Conservation (phyloP, 2,113 vertebrate species). For the Taxidea taxus region DNA sequence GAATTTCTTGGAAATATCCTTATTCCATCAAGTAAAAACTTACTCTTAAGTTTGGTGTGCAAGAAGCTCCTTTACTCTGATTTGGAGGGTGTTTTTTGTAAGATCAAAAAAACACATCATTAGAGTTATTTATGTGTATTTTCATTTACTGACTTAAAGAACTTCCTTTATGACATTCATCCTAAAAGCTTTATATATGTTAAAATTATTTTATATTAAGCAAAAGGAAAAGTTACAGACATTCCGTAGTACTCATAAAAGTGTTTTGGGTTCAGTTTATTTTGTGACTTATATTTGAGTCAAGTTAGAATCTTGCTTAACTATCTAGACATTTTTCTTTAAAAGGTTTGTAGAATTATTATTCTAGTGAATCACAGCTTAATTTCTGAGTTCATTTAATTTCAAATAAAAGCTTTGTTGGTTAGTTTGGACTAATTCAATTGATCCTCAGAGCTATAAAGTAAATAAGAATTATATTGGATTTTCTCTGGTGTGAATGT, state of each 20-base stretch:
- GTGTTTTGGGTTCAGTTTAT: background rate
- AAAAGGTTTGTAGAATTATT: background rate
- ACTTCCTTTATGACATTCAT: background rate
- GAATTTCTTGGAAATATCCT: background rate
- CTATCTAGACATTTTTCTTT: background rate
- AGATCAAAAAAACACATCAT: background rate
- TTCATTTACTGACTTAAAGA: background rate
- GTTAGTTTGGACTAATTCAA: constrained; percentile 24
- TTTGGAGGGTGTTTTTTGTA: background rate
- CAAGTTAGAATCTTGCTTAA: background rate
- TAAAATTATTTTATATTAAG: background rate
- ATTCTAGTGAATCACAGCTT: background rate
- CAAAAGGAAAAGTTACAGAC: background rate
- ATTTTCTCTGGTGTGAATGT: background rate
- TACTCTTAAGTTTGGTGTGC: background rate
- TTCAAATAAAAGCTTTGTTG: background rate
- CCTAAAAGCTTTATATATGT: background rate
- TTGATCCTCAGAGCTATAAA: background rate
- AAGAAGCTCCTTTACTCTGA: background rate
- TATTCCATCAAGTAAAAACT: background rate
- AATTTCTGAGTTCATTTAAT: background rate
- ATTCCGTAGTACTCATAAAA: background rate
- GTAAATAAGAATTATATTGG: background rate
- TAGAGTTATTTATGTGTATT: background rate
- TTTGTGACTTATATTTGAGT: background rate